Evolutionary conservation across 2,113 vertebrate genomes (phyloP).

Genomic region (Pardalotus punctatus): DNA sequence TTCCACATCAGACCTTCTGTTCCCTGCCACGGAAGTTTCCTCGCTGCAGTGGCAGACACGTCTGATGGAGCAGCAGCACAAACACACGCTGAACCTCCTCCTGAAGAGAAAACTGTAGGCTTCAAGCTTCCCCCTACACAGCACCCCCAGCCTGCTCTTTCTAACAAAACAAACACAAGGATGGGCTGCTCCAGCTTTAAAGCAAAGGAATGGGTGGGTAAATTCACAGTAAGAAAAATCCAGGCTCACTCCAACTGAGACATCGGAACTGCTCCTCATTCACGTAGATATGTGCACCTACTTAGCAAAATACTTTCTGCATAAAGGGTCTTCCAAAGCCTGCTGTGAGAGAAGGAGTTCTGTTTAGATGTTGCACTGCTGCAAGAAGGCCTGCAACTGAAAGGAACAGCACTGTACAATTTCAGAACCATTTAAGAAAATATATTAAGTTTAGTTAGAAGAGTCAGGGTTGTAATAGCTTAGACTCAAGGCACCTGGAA

Average conservation of each 20-base stretch:
- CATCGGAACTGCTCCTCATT: background rate
- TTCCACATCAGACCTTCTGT: background rate
- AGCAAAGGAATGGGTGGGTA: background rate
- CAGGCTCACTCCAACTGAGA: background rate
- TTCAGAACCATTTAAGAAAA: constrained; percentile 7
- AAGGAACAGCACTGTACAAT: background rate
- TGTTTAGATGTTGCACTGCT: background rate
- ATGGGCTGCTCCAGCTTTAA: background rate
- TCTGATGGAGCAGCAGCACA: background rate
- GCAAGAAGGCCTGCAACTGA: background rate
- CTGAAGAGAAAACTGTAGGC: background rate
- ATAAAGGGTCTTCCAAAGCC: background rate
- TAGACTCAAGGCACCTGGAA: constrained; percentile 75
- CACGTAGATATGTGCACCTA: background rate
- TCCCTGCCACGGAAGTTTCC: background rate
- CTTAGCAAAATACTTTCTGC: background rate
- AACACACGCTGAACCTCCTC: background rate
- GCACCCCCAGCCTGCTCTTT: background rate
- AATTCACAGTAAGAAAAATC: constrained; percentile 7
- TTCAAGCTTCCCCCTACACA: background rate
- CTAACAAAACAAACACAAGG: background rate
- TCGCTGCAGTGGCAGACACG: background rate
- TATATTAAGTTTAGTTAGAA: background rate
- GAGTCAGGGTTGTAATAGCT: background rate
- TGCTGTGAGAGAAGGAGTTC: background rate